Evolutionary conservation across 2,888 invertebrate genomes (phyloP).

Genomic region (Drosophila rellima): DNA sequence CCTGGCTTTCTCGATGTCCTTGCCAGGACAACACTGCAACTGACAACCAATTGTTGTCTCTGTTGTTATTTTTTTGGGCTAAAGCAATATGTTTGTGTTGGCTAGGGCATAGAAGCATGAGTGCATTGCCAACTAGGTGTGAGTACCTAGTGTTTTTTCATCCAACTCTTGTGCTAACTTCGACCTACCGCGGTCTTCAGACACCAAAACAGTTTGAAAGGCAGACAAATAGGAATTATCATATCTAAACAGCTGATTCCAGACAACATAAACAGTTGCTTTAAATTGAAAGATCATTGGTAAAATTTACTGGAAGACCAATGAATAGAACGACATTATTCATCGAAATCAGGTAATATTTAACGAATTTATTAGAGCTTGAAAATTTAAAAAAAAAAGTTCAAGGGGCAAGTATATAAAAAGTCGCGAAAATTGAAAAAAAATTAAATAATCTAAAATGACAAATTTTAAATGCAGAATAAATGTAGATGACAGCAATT

Average conservation of each 20-base stretch:
- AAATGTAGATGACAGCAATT: background rate
- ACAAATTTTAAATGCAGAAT: background rate
- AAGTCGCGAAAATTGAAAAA: too few relatives aligned
- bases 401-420: too few relatives aligned
- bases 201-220: background rate
- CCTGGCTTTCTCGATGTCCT: constrained; percentile 29
- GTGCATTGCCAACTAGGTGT: constrained; percentile 36
- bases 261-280: background rate
- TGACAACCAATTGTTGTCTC: constrained; percentile 45
- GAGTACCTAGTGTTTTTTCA: constrained; percentile 42
- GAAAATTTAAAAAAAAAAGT: too few relatives aligned
- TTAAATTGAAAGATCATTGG: background rate
- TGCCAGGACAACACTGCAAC: constrained; percentile 52
- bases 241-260: constrained; percentile 31
- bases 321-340: too few relatives aligned
- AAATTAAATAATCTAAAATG: background rate
- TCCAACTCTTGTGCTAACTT: background rate
- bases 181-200: constrained; percentile 55
- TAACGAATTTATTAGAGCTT: too few relatives aligned
- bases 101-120: constrained; percentile 51
- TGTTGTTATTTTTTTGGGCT: constrained; percentile 32
- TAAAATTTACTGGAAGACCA: too few relatives aligned
- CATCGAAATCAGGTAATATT: too few relatives aligned
- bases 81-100: constrained; percentile 70
- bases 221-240: constrained; percentile 34